phyloP scores from a whole-genome alignment of 2,888 invertebrate species.

The Scaeva pyrastri region DNA sequence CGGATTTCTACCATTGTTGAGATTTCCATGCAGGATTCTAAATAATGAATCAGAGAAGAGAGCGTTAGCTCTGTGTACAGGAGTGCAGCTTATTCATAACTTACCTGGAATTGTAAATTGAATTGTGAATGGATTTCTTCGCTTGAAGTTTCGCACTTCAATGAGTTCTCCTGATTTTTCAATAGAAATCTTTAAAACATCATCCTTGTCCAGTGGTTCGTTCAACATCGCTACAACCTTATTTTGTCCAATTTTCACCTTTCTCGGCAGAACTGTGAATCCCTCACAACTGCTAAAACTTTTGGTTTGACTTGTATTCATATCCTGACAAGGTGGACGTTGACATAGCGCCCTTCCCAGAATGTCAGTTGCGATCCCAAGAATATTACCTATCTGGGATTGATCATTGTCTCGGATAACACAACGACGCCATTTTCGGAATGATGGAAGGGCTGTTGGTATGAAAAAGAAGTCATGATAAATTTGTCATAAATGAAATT shows the following conservation, averaged over 20 bases:
- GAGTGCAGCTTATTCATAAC: slow-evolving; percentile 28
- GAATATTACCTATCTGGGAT: slow-evolving; percentile 92
- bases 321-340: slow-evolving; percentile 87
- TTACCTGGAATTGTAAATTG: slow-evolving; percentile 92
- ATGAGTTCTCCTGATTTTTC: slow-evolving; percentile 92
- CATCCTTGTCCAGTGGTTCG: slow-evolving; percentile 91
- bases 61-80: neutral
- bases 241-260: slow-evolving; percentile 88
- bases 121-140: slow-evolving; percentile 92
- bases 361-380: slow-evolving; percentile 92
- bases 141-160: slow-evolving; percentile 90
- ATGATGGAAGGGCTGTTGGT: slow-evolving; percentile 87
- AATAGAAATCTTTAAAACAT: slow-evolving; percentile 90
- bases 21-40: slow-evolving; percentile 91
- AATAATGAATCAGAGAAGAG: slow-evolving; percentile 68
- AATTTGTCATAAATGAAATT: neutral
- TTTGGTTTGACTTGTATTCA: slow-evolving; percentile 83
- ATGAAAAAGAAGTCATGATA: slow-evolving; percentile 9
- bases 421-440: slow-evolving; percentile 92
- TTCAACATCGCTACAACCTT: slow-evolving; percentile 91
- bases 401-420: slow-evolving; percentile 92
- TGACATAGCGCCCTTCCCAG: slow-evolving; percentile 86
- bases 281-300: slow-evolving; percentile 82
- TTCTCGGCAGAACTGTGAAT: slow-evolving; percentile 83
- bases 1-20: slow-evolving; percentile 92